Percentiles rank a stretch among this genome's conserved stretches.
phyloP scores from a whole-genome alignment of 2,888 invertebrate genomes.

The Brachyptera putata region DNA sequence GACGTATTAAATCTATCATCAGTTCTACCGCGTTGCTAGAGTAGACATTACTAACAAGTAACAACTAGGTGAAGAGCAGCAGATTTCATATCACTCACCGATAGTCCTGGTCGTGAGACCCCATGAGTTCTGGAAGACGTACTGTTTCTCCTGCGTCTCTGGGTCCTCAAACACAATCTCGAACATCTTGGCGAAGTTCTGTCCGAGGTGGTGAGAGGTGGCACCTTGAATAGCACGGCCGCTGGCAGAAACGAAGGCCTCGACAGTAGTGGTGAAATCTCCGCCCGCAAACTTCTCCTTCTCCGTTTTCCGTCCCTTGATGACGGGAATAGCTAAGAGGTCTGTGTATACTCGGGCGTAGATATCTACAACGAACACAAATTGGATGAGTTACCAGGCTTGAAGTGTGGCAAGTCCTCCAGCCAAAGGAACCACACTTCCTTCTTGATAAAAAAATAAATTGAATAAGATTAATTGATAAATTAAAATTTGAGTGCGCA shows the following conservation, averaged over 20 bases:
- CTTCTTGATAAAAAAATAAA: too few relatives aligned
- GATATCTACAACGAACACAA: constrained; percentile 61
- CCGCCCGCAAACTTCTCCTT: constrained; percentile 99
- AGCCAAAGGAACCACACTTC: too few relatives aligned
- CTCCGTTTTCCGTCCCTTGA: constrained; percentile 94
- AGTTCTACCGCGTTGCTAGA: too few relatives aligned
- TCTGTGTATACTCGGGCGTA: constrained; percentile 90
- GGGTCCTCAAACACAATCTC: constrained; percentile 94
- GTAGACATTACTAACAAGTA: too few relatives aligned
- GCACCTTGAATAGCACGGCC: constrained; percentile 91
- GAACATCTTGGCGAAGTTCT: constrained; percentile 99
- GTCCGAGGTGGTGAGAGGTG: constrained; percentile 97
- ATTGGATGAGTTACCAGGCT: too few relatives aligned
- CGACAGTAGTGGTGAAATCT: constrained; percentile 95
- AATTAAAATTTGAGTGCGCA: too few relatives aligned
- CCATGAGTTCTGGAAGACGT: constrained; percentile 97
- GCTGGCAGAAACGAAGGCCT: constrained; percentile 90
- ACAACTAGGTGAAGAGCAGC: too few relatives aligned
- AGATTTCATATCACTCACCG: too few relatives aligned
- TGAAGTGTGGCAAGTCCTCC: too few relatives aligned
- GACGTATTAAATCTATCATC: too few relatives aligned
- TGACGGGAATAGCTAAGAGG: constrained; percentile 88
- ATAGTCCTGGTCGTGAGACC: constrained; percentile 96
- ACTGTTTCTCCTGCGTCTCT: constrained; percentile 80
- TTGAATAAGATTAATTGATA: too few relatives aligned